phyloP scores from a whole-genome alignment of 1,140 invertebrate genomes.

The Zaprionus taronus region DNA sequence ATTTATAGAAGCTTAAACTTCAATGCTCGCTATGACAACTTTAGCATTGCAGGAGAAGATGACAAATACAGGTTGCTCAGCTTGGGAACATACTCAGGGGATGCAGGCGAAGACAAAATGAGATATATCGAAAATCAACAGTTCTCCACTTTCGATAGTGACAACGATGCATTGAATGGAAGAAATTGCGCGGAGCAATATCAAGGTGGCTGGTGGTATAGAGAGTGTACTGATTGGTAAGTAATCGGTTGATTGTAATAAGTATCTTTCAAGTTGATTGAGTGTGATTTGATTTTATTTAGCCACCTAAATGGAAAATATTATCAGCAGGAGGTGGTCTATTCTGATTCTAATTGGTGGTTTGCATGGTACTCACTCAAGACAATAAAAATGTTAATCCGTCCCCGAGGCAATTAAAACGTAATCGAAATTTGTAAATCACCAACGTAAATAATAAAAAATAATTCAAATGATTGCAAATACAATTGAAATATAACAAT shows the following conservation, averaged over 20 bases:
- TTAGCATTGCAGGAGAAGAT: neutral
- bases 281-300: neutral
- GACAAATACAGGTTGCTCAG: neutral
- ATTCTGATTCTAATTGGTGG: neutral
- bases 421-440: neutral
- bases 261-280: neutral
- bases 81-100: neutral
- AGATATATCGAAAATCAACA: neutral
- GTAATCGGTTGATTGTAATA: neutral
- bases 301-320: neutral
- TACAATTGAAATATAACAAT: neutral
- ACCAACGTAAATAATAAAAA: neutral
- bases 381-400: neutral
- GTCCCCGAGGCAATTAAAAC: neutral
- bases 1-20: fast-evolving
- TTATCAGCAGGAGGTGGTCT: no score
- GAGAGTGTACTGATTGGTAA: no score
- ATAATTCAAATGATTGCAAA: neutral
- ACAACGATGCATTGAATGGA: neutral
- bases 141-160: neutral
- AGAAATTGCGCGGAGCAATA: neutral
- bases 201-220: no score
- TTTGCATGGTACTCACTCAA: neutral
- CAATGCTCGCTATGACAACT: neutral
- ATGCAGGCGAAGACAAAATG: fast-evolving